Conservation (phyloP, 1,140 invertebrate species). For the Palaemon carinicauda region DNA sequence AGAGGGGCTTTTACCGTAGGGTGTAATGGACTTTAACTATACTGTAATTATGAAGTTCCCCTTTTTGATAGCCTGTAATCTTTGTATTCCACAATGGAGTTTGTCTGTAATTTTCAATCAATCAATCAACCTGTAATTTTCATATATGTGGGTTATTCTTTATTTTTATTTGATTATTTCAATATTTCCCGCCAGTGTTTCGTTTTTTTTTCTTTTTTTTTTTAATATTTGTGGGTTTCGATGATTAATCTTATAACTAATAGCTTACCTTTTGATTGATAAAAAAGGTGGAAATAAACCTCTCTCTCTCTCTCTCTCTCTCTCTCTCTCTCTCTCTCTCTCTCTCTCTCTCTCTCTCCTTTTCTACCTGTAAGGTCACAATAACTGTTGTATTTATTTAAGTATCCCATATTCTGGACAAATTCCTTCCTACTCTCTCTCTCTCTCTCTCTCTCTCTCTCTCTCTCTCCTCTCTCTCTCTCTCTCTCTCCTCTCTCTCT, state of each 20-base stretch:
- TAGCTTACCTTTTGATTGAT: too few relatives aligned
- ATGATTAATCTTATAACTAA: too few relatives aligned
- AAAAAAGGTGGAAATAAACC: neutral
- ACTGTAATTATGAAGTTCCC: too few relatives aligned
- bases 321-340: neutral
- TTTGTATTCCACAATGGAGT: too few relatives aligned
- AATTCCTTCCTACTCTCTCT: neutral
- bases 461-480: slow-evolving; percentile 30
- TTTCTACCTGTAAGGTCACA: neutral
- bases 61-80: too few relatives aligned
- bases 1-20: too few relatives aligned
- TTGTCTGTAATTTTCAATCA: too few relatives aligned
- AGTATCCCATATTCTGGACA: neutral
- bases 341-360: neutral
- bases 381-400: neutral
- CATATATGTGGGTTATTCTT: too few relatives aligned
- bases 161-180: too few relatives aligned
- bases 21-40: too few relatives aligned
- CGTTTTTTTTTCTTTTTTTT: neutral
- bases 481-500: neutral
- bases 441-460: slow-evolving; percentile 32
- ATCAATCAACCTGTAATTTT: too few relatives aligned
- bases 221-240: neutral
- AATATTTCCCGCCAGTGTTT: too few relatives aligned
- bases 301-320: neutral